phyloP scores from a whole-genome alignment of 1,140 invertebrate genomes.

The Xylocopa sonorina region DNA sequence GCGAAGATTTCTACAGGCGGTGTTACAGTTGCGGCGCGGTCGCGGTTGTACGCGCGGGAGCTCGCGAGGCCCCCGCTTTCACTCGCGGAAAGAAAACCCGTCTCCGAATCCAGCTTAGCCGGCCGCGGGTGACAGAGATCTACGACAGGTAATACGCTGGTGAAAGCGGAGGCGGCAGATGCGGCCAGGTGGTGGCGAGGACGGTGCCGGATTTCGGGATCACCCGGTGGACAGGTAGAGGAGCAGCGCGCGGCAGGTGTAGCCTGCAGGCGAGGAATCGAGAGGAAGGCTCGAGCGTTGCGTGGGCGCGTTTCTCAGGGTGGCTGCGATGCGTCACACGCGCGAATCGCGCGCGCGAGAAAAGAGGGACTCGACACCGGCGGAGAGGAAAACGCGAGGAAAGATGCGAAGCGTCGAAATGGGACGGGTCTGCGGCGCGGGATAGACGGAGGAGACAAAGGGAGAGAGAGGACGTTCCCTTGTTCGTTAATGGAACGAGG shows the following conservation, averaged over 20 bases:
- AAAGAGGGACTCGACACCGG: constrained; percentile 55
- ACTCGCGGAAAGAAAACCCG: constrained; percentile 23
- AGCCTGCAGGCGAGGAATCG: constrained; percentile 74
- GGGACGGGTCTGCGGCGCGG: constrained; percentile 8
- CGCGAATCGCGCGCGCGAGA: constrained; percentile 68
- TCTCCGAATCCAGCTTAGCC: constrained; percentile 4
- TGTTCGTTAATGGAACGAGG: constrained; percentile 39
- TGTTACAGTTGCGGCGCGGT: constrained; percentile 8
- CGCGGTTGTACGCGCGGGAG: not conserved
- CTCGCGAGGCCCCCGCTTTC: constrained; percentile 21
- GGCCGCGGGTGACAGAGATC: constrained; percentile 28
- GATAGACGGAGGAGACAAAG: constrained; percentile 9
- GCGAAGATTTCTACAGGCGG: constrained; percentile 37
- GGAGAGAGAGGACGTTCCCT: constrained; percentile 29
- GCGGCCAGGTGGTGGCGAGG: not conserved
- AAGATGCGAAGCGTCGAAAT: constrained; percentile 41
- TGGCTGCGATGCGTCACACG: constrained; percentile 77
- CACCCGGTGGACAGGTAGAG: constrained; percentile 55
- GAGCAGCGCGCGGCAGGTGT: constrained; percentile 69
- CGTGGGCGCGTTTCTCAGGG: constrained; percentile 80
- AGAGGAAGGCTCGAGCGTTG: constrained; percentile 64
- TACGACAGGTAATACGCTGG: not conserved
- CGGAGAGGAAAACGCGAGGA: constrained; percentile 10
- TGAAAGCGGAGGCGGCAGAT: constrained; percentile 38
- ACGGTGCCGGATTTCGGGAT: constrained; percentile 49